Evolutionary conservation across 2,113 vertebrate genomes (phyloP), one percentile per base, ranked within the genome.

Genomic region (Sardina pilchardus): DNA sequence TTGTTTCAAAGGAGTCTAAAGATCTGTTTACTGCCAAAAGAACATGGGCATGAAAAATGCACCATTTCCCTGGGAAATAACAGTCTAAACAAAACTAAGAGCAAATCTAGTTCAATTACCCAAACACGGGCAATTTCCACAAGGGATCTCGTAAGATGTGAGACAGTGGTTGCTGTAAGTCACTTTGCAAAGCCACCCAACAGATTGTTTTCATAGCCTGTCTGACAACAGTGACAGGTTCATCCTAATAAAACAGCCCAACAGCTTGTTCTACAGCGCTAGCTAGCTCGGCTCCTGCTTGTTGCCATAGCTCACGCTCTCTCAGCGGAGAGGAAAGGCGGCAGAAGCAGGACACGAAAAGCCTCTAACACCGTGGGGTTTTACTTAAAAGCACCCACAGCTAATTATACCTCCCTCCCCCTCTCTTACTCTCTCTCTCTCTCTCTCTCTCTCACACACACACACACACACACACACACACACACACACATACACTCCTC

Each of bases 221-320:
- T 88, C 82, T 89, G 90, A 89, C 90, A 90, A 89, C 85, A 90
- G 84, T 63, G 43, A 84, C 82, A 89, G 87, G 88, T 87, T 88
- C 88, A 87, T 82, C 87, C 89, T 87, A 89, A 90, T 88, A 88
- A 89, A 88, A 81, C 85, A 86, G 16, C 87, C 80, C 88, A 89
- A 90, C 85, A 89, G 86, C 81, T 86, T 88, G 87, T 85, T 88
- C 82, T 75, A 88, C 87, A 87, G 50, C 36, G 85, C 75, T 81
- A 86, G 67, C 80, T n/a, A n/a, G n/a, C n/a, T 83, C 59, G 30
- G 84, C 71, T 89, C 82, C 81, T 50, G 81, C 80, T 71, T 63
- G 63, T 47, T 75, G 67, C 26, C 26, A 26, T 26, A 67, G 59
- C 26, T 71, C 63, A 26, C n/a, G 6, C 63, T 30, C 63, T 26